Base-by-base conservation (phyloP, 2,888 invertebrate genomes). In the Pyrocoelia pectoralis region DNA sequence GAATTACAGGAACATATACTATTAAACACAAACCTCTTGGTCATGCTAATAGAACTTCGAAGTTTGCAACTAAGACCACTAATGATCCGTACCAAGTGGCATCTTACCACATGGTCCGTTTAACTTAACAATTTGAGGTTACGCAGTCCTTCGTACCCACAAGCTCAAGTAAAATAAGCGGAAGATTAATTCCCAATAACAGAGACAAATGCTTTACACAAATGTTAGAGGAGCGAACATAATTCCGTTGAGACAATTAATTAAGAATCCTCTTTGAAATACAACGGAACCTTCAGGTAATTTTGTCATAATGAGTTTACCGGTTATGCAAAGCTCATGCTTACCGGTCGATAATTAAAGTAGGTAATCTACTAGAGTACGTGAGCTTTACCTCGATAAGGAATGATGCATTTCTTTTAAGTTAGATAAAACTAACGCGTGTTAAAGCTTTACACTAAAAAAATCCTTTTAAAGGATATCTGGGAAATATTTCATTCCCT, bases 61-160 rank as follows among this genome's bases (percentile, higher is more conserved):
- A 73, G 72, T 73, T 74, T 70, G 68, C 73, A 59, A 66, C 68
- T 67, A 67, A 69, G 66, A 71, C 73, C 74, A 68, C 74, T 73
- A 74, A 76, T 74, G 73, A 74, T 71, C 73, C 67, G 61, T 59
- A 49, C 61, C 58, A 58, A 61, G 64, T 61, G 61, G 57, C 56
- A 57, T 56, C 59, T 65, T 61, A 57, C 67, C 67, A 65, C 67
- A 65, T 54, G 67, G 64, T 65, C 61, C 61, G 65, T 67, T 67
- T 67, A 59, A 65, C 61, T 61, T 65, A 64, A 57, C 61, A 65
- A 65, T 67, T 65, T 65, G 67, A 61, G 67, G 67, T 67, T 64
- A 56, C 67, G 28, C 57, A 61, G 54, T 61, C 65, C 58, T 62
- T 58, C 41, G 29, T 51, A 50, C 24, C 60, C 52, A 28, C 49